Conservation (phyloP, 2,797 vertebrate species). For the Staurois parvus region DNA sequence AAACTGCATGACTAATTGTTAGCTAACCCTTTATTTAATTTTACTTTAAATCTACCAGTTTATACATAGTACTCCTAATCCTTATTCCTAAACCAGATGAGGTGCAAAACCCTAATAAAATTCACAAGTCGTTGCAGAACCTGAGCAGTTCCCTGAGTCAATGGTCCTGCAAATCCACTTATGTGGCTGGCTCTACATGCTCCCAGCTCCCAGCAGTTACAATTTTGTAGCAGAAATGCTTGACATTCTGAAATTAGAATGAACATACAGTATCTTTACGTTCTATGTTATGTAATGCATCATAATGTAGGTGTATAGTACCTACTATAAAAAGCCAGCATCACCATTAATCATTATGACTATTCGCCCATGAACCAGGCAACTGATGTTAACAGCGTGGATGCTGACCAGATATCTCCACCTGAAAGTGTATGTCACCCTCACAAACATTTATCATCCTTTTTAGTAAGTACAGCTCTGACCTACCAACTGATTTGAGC, state of each 20-base stretch:
- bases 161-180: slow-evolving; percentile 2
- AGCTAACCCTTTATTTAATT: too few species aligned
- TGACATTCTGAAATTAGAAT: not conserved
- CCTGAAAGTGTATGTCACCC: slow-evolving; percentile 17
- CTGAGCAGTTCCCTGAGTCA: not conserved
- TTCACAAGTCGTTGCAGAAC: not conserved
- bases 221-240: not conserved
- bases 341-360: not conserved
- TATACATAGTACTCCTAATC: not conserved
- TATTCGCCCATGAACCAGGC: slow-evolving; percentile 5
- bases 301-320: slow-evolving; percentile 12
- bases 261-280: too few species aligned
- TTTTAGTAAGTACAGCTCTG: slow-evolving; percentile 27
- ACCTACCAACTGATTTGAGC: slow-evolving; percentile 39
- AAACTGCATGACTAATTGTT: too few species aligned
- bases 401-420: slow-evolving; percentile 2
- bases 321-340: not conserved
- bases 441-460: slow-evolving; percentile 30
- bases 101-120: not conserved
- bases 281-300: not conserved
- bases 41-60: too few species aligned
- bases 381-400: not conserved
- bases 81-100: not conserved
- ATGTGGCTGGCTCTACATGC: not conserved
- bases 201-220: not conserved